These are phyloP conservation scores for Lates japonicus DNA, from an alignment of 2,797 vertebrate species.

Conservation along the genomic window DNA sequence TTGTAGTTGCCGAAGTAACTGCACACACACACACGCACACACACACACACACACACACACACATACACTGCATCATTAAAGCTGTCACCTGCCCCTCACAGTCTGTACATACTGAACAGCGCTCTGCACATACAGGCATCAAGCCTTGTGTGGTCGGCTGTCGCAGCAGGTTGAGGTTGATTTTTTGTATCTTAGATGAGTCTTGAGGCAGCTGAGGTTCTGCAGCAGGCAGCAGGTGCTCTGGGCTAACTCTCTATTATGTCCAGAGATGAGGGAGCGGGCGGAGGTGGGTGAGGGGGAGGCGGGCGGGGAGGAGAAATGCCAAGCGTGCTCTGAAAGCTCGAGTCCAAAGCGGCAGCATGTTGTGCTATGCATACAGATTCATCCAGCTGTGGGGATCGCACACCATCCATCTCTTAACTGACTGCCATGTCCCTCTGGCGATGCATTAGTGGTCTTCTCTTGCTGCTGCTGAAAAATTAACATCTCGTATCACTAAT, in stretches of 20 bases:
- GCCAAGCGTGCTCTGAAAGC: constrained; percentile 51
- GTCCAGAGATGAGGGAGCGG: constrained; percentile 63
- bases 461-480: constrained; percentile 58
- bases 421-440: constrained; percentile 40
- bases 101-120: constrained; percentile 5
- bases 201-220: constrained; percentile 50
- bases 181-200: constrained; percentile 42
- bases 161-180: constrained; percentile 35
- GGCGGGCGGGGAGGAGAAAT: constrained; percentile 55
- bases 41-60: not conserved
- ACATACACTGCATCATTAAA: constrained; percentile 27
- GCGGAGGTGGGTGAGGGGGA: constrained; percentile 20
- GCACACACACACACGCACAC: not conserved
- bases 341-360: constrained; percentile 24
- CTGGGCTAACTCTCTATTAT: constrained; percentile 69
- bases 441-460: constrained; percentile 44
- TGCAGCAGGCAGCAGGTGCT: constrained; percentile 71
- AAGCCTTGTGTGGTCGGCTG: constrained; percentile 19
- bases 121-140: not conserved
- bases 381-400: constrained; percentile 43
- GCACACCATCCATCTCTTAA: constrained; percentile 46
- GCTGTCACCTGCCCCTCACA: not conserved
- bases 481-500: constrained; percentile 50
- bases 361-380: constrained; percentile 63
- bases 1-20: not conserved